Base-by-base conservation (phyloP, 1,140 invertebrate species). In the Anoplolepis gracilipes region DNA sequence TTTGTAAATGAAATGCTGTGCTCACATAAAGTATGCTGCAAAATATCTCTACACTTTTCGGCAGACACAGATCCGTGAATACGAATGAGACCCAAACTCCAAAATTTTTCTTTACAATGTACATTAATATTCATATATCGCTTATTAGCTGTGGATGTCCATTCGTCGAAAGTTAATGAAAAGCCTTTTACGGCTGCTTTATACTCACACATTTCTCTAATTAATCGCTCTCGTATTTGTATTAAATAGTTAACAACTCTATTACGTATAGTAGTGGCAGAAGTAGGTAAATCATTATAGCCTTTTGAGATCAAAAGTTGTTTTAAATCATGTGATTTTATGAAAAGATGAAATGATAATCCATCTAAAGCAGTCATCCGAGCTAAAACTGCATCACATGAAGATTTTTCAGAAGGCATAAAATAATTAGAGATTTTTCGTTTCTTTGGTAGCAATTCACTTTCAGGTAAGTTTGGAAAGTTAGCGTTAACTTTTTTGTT, bases 331-430 rank as follows among this genome's bases (percentile, higher is more conserved):
- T 69, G 28, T 30, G 84, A 85, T 10, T 33, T 57, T 46, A 64
- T 49, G 19, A 85, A 39, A 1, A 85, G 16, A 61, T 77, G 70
- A 59, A 85, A 85, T 8, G 73, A 49, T 16, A 85, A 65, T 28
- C 73, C 73, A 70, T 85, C 84, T 22, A 46, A 75, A 69, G 84
- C 84, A 57, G 73, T 77, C 73, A 85, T 77, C 6, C 84, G 84
- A 46, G 84, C 84, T 36, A 85, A 77, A 19, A 85, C 39, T 57
- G 28, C 84, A 11, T 67, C 46, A 13, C 61, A 70, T 42, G 57
- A 59, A 22, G 22, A 59, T 59, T 59, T 59, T 59, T 59, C 22
- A 59, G 25, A 59, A 22, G 57, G 57, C 11, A 59, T 0, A 8
- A 59, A 59, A 25, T 59, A 59, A 28, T 59, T 59, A 6, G 57